Evolutionary conservation across 2,113 vertebrate species (phyloP).

Genomic region (Phycodurus eques): DNA sequence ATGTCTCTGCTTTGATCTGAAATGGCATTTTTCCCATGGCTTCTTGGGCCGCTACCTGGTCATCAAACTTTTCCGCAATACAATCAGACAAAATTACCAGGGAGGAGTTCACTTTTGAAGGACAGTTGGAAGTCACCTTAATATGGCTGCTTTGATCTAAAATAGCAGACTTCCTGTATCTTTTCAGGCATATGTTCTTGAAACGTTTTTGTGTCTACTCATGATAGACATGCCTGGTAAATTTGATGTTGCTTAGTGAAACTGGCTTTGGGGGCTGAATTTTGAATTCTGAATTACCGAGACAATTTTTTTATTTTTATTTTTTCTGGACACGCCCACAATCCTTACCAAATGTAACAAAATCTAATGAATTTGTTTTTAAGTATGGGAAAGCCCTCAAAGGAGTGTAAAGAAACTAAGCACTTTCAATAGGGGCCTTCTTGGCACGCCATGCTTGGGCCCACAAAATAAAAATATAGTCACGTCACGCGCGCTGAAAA

Average conservation of each 20-base stretch:
- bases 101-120: too few relatives aligned
- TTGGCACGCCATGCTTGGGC: neutral
- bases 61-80: too few relatives aligned
- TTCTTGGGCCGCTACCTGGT: too few relatives aligned
- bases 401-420: neutral
- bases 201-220: too few relatives aligned
- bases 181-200: too few relatives aligned
- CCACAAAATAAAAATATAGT: neutral
- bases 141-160: too few relatives aligned
- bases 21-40: too few relatives aligned
- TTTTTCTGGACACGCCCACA: neutral
- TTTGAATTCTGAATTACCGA: neutral
- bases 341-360: neutral
- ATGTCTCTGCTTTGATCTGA: neutral
- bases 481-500: neutral
- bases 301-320: neutral
- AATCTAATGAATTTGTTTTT: neutral
- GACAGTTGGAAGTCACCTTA: too few relatives aligned
- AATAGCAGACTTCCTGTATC: too few relatives aligned
- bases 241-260: neutral
- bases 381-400: neutral
- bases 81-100: too few relatives aligned
- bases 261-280: neutral
- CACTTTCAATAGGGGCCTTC: conserved; percentile 1
- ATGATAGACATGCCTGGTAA: too few relatives aligned